Percentiles rank a stretch among this genome's conserved stretches.
Evolutionary conservation across 2,888 invertebrate genomes (phyloP).

Genomic region (Dryococelus australis): DNA sequence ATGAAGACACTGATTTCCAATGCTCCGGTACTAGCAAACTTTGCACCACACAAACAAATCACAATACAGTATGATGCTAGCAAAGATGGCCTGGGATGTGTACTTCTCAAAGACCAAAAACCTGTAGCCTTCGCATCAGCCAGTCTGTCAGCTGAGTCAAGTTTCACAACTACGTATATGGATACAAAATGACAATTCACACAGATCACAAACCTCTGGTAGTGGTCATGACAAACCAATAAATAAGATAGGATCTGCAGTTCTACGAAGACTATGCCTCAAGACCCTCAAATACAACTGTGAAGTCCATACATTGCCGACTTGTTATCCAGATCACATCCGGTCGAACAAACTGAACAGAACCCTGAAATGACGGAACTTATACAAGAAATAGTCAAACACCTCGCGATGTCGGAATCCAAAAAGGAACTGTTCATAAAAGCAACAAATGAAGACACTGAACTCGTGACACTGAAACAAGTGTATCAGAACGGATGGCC

Average conservation of each 20-base stretch:
- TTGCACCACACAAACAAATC: slow-evolving; percentile 7
- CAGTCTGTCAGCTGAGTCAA: not conserved
- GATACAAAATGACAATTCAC: not conserved
- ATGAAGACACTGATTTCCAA: slow-evolving; percentile 27
- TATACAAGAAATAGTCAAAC: too few species aligned
- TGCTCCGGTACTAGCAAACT: slow-evolving; percentile 21
- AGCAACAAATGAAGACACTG: too few species aligned
- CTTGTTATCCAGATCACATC: too few species aligned
- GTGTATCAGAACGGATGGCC: too few species aligned
- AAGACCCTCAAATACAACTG: too few species aligned
- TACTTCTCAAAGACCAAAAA: slow-evolving; percentile 25
- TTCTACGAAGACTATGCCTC: too few species aligned
- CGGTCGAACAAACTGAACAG: too few species aligned
- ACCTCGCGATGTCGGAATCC: too few species aligned
- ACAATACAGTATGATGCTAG: slow-evolving; percentile 31
- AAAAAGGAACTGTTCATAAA: too few species aligned
- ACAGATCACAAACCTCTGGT: not conserved
- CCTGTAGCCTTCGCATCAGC: slow-evolving; percentile 22
- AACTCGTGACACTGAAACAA: too few species aligned
- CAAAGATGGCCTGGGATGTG: slow-evolving; percentile 28
- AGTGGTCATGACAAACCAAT: not conserved
- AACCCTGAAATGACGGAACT: too few species aligned
- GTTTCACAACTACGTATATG: slow-evolving; percentile 12
- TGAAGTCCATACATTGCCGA: too few species aligned
- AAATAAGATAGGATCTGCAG: not conserved